phyloP scores from a whole-genome alignment of 2,888 invertebrate species.

The Ramazzottius varieornatus region DNA sequence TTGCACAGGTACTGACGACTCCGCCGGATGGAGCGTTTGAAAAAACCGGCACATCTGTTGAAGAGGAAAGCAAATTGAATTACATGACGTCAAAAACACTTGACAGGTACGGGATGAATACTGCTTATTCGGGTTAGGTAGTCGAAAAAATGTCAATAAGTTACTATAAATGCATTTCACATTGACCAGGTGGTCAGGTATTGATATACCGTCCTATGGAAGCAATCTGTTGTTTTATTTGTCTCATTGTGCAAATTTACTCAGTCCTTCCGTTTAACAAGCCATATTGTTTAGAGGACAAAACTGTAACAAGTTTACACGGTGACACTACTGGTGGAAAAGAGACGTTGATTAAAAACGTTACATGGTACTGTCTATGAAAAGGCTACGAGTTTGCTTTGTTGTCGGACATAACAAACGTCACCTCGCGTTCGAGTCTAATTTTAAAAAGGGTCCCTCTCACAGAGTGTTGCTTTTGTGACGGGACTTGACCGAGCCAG shows the following conservation, averaged over 20 bases:
- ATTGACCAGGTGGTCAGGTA: no score
- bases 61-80: no score
- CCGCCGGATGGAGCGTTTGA: conserved; percentile 66
- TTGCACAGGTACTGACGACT: conserved; percentile 86
- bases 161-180: no score
- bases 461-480: no score
- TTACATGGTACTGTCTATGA: not conserved
- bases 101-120: no score
- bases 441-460: no score
- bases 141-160: no score
- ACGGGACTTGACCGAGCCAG: not conserved
- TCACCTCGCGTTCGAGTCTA: no score
- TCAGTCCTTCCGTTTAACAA: not conserved
- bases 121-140: no score
- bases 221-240: conserved; percentile 4
- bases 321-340: no score
- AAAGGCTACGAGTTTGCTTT: not conserved
- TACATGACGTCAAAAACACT: not conserved
- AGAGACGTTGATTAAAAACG: not conserved
- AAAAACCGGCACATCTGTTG: conserved; percentile 34
- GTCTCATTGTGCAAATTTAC: not conserved
- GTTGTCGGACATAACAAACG: not conserved
- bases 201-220: no score
- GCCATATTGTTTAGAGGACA: not conserved
- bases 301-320: not conserved